These are phyloP conservation scores for Danionella dracula DNA, from an alignment of 2,797 vertebrate species.

Conservation along the genomic window DNA sequence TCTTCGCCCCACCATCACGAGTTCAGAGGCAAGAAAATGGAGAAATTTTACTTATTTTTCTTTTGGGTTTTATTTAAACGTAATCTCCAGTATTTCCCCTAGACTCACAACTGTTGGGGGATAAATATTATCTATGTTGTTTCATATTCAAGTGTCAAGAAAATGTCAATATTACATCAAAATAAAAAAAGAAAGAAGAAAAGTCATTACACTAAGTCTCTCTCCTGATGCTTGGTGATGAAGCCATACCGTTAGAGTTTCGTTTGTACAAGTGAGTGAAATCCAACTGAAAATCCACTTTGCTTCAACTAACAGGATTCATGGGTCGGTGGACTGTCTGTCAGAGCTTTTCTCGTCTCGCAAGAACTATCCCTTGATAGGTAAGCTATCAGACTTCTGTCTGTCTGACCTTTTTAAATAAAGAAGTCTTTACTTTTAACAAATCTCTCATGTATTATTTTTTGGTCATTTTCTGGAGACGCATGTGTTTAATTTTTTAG, in stretches of 20 bases:
- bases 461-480: neutral
- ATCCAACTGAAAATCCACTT: constrained; percentile 18
- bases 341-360: constrained; percentile 81
- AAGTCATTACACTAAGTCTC: too few species aligned
- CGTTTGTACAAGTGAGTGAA: neutral
- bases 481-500: constrained; percentile 54
- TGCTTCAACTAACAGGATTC: constrained; percentile 60
- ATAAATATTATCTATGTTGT: too few species aligned
- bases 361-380: constrained; percentile 73
- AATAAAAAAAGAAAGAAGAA: too few species aligned
- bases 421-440: neutral
- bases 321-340: constrained; percentile 87
- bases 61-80: too few species aligned
- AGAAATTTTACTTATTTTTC: constrained; percentile 10
- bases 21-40: constrained; percentile 79
- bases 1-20: constrained; percentile 90
- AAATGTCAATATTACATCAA: too few species aligned
- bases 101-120: too few species aligned
- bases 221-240: too few species aligned
- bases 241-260: constrained; percentile 7
- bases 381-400: constrained; percentile 65
- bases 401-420: neutral
- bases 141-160: too few species aligned
- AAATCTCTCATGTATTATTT: too few species aligned
- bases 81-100: too few species aligned